Conservation (phyloP, 2,797 vertebrate species). For the Masticophis lateralis region DNA sequence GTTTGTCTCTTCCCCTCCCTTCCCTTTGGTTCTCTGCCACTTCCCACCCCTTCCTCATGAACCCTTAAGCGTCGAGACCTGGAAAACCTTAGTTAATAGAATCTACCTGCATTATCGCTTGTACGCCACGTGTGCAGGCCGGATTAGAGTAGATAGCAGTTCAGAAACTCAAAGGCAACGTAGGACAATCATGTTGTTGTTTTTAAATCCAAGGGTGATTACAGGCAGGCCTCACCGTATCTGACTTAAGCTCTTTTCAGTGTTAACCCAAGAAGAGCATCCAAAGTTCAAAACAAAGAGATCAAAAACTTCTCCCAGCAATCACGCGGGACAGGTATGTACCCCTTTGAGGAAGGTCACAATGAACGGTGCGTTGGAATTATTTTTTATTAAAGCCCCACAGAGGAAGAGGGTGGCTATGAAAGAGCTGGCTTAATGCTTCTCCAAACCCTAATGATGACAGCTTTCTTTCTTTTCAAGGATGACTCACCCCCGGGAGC, state of each 20-base stretch:
- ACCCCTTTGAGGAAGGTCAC: conserved; percentile 61
- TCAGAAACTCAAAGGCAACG: conserved; percentile 70
- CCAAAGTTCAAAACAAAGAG: conserved; percentile 49
- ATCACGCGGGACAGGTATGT: conserved; percentile 69
- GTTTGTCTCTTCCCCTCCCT: background rate
- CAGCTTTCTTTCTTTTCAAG: conserved; percentile 49
- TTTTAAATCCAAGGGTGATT: conserved; percentile 78
- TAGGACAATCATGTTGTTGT: conserved; percentile 60
- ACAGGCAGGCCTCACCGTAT: conserved; percentile 82
- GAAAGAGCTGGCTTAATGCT: conserved; percentile 66
- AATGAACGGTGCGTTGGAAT: conserved; percentile 56
- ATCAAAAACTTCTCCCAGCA: conserved; percentile 65
- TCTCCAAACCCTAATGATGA: conserved; percentile 59
- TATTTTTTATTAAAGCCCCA: conserved; percentile 41
- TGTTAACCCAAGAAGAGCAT: conserved; percentile 68
- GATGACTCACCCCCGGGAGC: conserved; percentile 66
- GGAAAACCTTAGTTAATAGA: conserved; percentile 71
- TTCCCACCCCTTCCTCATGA: conserved; percentile 43
- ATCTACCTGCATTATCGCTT: conserved; percentile 70
- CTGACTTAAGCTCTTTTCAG: conserved; percentile 76
- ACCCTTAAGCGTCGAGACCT: conserved; percentile 71
- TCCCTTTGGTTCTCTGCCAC: background rate
- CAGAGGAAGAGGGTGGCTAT: conserved; percentile 50
- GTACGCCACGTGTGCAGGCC: conserved; percentile 74
- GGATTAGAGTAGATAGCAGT: conserved; percentile 78